Evolutionary conservation across 2,113 vertebrate genomes (phyloP).

Genomic region (Menura novaehollandiae): DNA sequence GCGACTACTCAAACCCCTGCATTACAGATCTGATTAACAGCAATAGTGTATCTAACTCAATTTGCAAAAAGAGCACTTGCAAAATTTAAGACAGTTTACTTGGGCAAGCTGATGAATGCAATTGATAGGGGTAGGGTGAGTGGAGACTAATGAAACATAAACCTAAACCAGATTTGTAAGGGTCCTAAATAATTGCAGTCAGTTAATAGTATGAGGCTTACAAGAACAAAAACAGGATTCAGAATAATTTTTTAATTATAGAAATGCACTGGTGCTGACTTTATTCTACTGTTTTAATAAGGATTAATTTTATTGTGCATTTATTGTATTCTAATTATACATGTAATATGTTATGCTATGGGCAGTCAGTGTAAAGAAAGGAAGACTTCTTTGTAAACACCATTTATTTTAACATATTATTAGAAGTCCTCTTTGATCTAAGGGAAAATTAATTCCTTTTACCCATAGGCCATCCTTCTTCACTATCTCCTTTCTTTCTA

Average conservation of each 20-base stretch:
- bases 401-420: slow-evolving; percentile 22
- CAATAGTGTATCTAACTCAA: slow-evolving; percentile 65
- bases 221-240: neutral
- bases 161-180: slow-evolving; percentile 32
- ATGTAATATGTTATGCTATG: neutral
- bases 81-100: slow-evolving; percentile 68
- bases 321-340: slow-evolving; percentile 44
- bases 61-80: slow-evolving; percentile 66
- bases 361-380: neutral
- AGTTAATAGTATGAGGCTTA: neutral
- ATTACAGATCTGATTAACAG: slow-evolving; percentile 65
- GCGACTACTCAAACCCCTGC: neutral
- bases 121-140: neutral
- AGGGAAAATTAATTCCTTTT: slow-evolving; percentile 3
- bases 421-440: neutral
- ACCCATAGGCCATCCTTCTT: slow-evolving; percentile 48
- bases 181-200: slow-evolving; percentile 17
- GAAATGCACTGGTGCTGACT: neutral
- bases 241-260: slow-evolving; percentile 57
- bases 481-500: slow-evolving; percentile 30
- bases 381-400: neutral
- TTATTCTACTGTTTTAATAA: slow-evolving; percentile 11
- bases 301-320: slow-evolving; percentile 13
- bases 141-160: slow-evolving; percentile 52
- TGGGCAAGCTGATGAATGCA: slow-evolving; percentile 66